Evolutionary conservation across 2,888 invertebrate genomes (phyloP).

Genomic region (Tachina fera): DNA sequence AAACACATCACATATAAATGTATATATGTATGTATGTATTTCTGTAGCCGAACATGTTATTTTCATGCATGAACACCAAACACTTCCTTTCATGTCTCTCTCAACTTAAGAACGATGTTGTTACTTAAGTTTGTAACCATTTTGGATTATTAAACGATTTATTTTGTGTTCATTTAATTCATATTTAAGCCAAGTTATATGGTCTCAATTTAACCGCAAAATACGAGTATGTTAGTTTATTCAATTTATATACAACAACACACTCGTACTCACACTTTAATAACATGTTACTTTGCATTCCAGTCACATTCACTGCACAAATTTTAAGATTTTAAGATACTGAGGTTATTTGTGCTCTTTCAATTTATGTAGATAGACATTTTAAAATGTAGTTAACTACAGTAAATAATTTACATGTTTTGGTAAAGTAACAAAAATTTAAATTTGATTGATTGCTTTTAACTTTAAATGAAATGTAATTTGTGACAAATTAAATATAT

Average conservation of each 20-base stretch:
- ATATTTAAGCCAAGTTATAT: constrained; percentile 62
- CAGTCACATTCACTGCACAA: neutral
- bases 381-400: neutral
- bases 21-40: too few species aligned
- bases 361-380: neutral
- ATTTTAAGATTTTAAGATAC: neutral
- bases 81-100: constrained; percentile 49
- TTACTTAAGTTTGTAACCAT: constrained; percentile 41
- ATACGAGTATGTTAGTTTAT: constrained; percentile 37
- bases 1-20: too few species aligned
- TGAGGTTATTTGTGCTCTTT: constrained; percentile 3
- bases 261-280: neutral
- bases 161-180: constrained; percentile 68
- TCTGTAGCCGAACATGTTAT: constrained; percentile 29
- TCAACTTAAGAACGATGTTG: constrained; percentile 19
- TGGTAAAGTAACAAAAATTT: neutral
- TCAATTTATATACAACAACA: constrained; percentile 16
- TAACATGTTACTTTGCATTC: neutral
- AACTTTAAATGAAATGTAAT: neutral
- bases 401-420: neutral
- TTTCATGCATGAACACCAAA: constrained; percentile 66
- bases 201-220: constrained; percentile 55
- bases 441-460: neutral
- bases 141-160: constrained; percentile 64
- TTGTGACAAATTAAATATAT: too few species aligned